Evolutionary conservation across 2,113 vertebrate genomes (phyloP).

Genomic region (Lasiurus cinereus): DNA sequence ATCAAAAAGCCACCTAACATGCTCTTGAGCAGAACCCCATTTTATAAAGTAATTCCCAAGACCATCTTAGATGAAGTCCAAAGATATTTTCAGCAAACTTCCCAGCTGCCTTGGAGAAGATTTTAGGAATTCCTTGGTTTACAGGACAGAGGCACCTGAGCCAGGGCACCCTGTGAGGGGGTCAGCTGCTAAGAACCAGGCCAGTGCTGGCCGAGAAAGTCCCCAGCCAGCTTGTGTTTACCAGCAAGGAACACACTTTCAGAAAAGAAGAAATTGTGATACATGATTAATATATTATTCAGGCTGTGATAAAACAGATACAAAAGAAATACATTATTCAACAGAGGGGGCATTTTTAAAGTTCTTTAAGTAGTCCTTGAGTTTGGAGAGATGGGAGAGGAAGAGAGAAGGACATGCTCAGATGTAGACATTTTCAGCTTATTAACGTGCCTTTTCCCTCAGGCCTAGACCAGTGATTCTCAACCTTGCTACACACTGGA

Average conservation of each 20-base stretch:
- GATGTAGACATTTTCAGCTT: background rate
- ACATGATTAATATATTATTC: background rate
- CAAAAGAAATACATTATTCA: background rate
- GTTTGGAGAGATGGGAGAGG: background rate
- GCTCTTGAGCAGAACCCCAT: background rate
- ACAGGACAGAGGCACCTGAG: background rate
- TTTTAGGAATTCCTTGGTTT: background rate
- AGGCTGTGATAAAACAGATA: background rate
- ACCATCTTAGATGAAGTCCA: constrained; percentile 10
- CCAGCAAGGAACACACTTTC: background rate
- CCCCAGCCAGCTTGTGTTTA: background rate
- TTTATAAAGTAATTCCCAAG: constrained; percentile 53
- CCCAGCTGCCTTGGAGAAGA: background rate
- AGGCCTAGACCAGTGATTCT: background rate
- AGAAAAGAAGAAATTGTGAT: background rate
- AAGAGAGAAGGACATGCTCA: background rate
- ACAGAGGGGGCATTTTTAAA: background rate
- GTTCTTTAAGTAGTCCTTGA: background rate
- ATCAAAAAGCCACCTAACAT: background rate
- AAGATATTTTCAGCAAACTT: constrained; percentile 21
- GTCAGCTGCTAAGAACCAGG: background rate
- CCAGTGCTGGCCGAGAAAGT: background rate
- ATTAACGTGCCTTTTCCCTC: background rate
- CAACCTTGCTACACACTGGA: background rate
- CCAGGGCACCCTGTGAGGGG: background rate